These are phyloP conservation scores for Micromys minutus DNA, from an alignment of 2,113 vertebrate genomes.

Conservation along the genomic window DNA sequence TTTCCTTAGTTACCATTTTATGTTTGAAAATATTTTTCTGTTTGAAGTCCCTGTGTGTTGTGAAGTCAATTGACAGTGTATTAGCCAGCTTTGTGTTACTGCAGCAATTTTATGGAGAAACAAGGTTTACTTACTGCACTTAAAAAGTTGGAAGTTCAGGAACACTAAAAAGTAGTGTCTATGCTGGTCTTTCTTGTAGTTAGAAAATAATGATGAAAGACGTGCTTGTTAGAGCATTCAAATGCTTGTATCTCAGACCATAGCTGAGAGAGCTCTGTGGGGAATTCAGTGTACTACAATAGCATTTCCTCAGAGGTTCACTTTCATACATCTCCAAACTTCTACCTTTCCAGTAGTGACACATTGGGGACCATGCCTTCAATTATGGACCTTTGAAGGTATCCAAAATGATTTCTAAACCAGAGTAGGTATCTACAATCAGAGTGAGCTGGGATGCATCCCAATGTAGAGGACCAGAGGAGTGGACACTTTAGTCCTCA, in stretches of 20 bases:
- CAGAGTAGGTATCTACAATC: not conserved
- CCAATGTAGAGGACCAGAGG: not conserved
- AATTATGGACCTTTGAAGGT: not conserved
- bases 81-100: not conserved
- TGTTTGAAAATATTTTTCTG: not conserved
- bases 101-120: not conserved
- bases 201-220: not conserved
- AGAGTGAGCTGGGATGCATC: not conserved
- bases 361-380: not conserved
- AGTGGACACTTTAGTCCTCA: fast-evolving
- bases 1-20: not conserved
- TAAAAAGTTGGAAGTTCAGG: not conserved
- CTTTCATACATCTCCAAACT: not conserved
- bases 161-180: not conserved
- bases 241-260: too few relatives aligned
- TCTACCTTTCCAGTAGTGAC: not conserved
- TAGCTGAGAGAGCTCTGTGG: not conserved
- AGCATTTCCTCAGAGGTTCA: too few relatives aligned
- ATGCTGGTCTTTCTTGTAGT: not conserved
- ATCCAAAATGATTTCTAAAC: not conserved
- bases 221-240: too few relatives aligned
- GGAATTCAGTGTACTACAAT: too few relatives aligned
- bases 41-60: not conserved
- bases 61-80: too few relatives aligned
- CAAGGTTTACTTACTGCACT: not conserved